phyloP scores from a whole-genome alignment of 2,797 vertebrate species.

The Labroides dimidiatus region DNA sequence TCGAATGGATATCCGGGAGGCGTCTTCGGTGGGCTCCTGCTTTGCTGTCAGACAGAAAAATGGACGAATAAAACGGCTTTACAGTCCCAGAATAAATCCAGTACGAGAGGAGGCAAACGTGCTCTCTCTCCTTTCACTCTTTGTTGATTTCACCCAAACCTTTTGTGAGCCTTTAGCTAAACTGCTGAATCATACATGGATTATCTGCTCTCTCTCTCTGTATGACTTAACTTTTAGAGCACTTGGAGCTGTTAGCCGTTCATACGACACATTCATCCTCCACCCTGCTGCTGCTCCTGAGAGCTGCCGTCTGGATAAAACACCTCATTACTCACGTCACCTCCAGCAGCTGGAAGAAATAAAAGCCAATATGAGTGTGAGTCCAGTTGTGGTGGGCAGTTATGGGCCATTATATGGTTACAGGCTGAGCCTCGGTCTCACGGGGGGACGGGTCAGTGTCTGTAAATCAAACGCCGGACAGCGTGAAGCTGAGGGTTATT shows the following conservation, averaged over 20 bases:
- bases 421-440: constrained; percentile 33
- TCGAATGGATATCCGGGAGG: too few relatives aligned
- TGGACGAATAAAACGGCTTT: not conserved
- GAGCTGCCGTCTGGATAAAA: constrained; percentile 57
- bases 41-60: not conserved
- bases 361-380: constrained; percentile 53
- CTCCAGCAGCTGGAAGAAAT: constrained; percentile 68
- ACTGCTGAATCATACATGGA: constrained; percentile 3
- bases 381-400: constrained; percentile 55
- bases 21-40: not conserved
- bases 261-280: constrained; percentile 11
- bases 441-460: constrained; percentile 33
- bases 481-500: constrained; percentile 8
- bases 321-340: constrained; percentile 66
- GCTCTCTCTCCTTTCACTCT: too few relatives aligned
- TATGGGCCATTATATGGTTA: constrained; percentile 53
- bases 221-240: constrained; percentile 17
- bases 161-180: not conserved
- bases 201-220: constrained; percentile 15
- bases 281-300: constrained; percentile 6
- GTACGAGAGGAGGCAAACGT: too few relatives aligned
- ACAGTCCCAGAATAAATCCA: too few relatives aligned
- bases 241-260: constrained; percentile 15
- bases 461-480: constrained; percentile 27
- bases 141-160: not conserved